A percentile compares a stretch with the other conserved stretches of the same genome.
Conservation (phyloP, 2,797 vertebrate species). For the Lagodon rhomboides region DNA sequence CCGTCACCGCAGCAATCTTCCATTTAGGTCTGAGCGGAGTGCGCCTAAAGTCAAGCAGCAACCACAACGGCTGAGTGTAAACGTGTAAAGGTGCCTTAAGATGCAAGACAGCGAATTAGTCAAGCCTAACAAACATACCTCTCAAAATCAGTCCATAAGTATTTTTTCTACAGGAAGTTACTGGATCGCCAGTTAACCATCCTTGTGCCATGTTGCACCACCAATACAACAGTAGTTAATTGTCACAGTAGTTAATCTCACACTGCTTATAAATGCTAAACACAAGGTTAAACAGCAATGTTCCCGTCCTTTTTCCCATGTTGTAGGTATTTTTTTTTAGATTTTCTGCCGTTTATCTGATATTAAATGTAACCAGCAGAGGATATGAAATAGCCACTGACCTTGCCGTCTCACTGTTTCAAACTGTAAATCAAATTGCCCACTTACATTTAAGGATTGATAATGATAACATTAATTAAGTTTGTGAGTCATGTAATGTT, state of each 20-base stretch:
- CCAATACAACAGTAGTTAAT: too few species aligned
- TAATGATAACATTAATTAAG: conserved; percentile 11
- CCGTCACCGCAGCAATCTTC: background rate
- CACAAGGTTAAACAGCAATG: background rate
- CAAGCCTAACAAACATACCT: background rate
- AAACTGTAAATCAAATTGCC: conserved; percentile 25
- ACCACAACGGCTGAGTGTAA: background rate
- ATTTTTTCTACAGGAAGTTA: conserved; percentile 1
- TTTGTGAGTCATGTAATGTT: conserved; percentile 21
- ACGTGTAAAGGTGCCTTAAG: conserved; percentile 1
- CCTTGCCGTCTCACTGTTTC: background rate
- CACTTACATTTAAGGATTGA: conserved; percentile 22
- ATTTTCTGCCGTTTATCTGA: background rate
- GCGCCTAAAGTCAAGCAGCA: conserved; percentile 2
- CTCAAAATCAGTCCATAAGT: conserved; percentile 9
- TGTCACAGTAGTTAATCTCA: too few species aligned
- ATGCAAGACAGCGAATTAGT: background rate
- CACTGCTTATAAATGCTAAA: conserved; percentile 15
- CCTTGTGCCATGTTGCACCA: too few species aligned
- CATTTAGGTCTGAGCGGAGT: conserved; percentile 8
- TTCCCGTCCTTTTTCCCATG: background rate
- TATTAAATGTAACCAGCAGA: conserved; percentile 13
- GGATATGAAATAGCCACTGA: conserved; percentile 8
- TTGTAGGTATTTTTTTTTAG: background rate
- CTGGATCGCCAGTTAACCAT: too few species aligned